phyloP scores from a whole-genome alignment of 2,888 invertebrate genomes.

The Mesochorus sp. region DNA sequence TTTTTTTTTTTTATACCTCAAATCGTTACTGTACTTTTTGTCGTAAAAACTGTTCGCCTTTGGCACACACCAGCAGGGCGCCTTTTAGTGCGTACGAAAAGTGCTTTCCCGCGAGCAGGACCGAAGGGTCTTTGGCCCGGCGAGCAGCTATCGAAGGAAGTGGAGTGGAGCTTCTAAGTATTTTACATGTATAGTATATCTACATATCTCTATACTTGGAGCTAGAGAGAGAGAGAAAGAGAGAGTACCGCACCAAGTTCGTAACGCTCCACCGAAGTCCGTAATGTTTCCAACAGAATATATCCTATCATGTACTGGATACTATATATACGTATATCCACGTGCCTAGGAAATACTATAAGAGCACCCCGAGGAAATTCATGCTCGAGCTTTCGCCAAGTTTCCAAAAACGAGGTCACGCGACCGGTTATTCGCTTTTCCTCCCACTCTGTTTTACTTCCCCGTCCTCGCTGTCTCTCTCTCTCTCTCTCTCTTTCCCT shows the following conservation, averaged over 20 bases:
- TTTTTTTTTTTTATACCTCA: no score
- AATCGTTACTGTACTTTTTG: no score
- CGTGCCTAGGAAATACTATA: conserved; percentile 24
- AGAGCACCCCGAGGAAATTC: conserved; percentile 55
- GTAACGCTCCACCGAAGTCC: conserved; percentile 34
- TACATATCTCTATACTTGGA: no score
- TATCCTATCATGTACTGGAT: not conserved
- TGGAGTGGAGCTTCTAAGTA: not conserved
- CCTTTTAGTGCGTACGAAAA: not conserved
- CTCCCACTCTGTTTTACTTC: not conserved
- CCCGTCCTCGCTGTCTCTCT: not conserved
- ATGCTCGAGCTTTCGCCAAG: conserved; percentile 48
- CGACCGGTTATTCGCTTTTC: conserved; percentile 40
- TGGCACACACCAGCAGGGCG: not conserved
- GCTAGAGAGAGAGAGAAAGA: no score
- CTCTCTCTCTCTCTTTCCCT: not conserved
- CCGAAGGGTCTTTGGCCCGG: not conserved
- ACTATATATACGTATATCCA: not conserved
- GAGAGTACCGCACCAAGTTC: conserved; percentile 1
- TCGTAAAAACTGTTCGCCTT: no score
- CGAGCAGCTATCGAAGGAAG: not conserved
- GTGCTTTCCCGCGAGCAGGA: not conserved
- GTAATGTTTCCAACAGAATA: conserved; percentile 44
- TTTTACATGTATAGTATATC: conserved; percentile 4
- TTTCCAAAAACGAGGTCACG: conserved; percentile 57